These are phyloP conservation scores for Nephrotoma appendiculata DNA, from an alignment of 2,888 invertebrate species.

Conservation along the genomic window DNA sequence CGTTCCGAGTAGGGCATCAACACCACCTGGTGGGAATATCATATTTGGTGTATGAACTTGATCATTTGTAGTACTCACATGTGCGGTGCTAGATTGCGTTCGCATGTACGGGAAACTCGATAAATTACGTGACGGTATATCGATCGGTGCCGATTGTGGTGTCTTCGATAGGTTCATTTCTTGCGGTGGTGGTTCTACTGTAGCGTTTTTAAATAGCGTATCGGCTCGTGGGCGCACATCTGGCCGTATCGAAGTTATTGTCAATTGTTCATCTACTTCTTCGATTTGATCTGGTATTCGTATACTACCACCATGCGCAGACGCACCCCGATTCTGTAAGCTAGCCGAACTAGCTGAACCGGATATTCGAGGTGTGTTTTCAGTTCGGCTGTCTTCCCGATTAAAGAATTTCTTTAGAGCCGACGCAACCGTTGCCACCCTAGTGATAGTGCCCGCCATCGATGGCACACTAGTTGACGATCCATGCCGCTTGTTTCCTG, in stretches of 20 bases:
- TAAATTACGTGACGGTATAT: slow-evolving; percentile 37
- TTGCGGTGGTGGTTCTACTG: slow-evolving; percentile 33
- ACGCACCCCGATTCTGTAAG: slow-evolving; percentile 13
- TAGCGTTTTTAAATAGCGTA: slow-evolving; percentile 36
- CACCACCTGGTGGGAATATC: slow-evolving; percentile 28
- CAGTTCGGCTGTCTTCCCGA: slow-evolving; percentile 45
- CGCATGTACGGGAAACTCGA: slow-evolving; percentile 24
- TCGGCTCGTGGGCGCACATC: slow-evolving; percentile 46
- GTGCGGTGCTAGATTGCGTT: slow-evolving; percentile 23
- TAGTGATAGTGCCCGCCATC: slow-evolving; percentile 42
- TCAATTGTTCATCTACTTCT: slow-evolving; percentile 68
- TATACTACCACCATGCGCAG: slow-evolving; percentile 31
- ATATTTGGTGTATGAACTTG: not conserved
- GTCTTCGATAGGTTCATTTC: not conserved
- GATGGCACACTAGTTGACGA: slow-evolving; percentile 32
- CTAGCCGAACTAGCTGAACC: slow-evolving; percentile 29
- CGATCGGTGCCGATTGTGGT: slow-evolving; percentile 44
- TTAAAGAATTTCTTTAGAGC: slow-evolving; percentile 63
- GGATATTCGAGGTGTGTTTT: slow-evolving; percentile 27
- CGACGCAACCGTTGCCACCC: slow-evolving; percentile 64
- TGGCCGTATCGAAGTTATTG: slow-evolving; percentile 57
- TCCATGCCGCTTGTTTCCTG: slow-evolving; percentile 37
- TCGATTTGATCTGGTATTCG: slow-evolving; percentile 58
- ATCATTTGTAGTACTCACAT: slow-evolving; percentile 12
- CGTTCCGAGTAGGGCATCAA: slow-evolving; percentile 25